These are phyloP conservation scores for Sturmia bella DNA, from an alignment of 2,888 invertebrate genomes.

Conservation along the genomic window DNA sequence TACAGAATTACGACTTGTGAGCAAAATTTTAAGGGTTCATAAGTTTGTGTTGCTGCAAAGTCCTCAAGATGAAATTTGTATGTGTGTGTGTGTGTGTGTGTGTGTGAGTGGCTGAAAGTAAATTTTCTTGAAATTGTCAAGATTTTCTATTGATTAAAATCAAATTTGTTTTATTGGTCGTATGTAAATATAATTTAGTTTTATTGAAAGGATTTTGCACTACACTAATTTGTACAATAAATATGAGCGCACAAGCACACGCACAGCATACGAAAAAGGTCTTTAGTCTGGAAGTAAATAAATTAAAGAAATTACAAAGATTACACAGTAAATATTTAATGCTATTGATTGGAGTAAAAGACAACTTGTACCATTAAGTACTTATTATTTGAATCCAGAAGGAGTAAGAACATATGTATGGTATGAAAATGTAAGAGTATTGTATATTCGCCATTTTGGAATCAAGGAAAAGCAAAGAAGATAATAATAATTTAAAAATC, in stretches of 20 bases:
- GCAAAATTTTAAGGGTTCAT: constrained; percentile 5
- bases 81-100: not conserved
- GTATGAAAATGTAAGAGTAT: too few species aligned
- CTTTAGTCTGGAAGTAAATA: constrained; percentile 35
- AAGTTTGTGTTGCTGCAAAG: not conserved
- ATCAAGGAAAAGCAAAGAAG: not conserved
- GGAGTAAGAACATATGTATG: constrained; percentile 2
- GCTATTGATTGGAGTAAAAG: constrained; percentile 36
- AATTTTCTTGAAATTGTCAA: constrained; percentile 56
- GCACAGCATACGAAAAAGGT: constrained; percentile 14
- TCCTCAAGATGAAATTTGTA: constrained; percentile 5
- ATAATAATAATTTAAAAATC: constrained; percentile 39
- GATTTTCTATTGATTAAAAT: constrained; percentile 75
- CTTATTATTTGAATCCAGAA: too few species aligned
- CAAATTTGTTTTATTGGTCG: constrained; percentile 80
- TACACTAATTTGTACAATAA: constrained; percentile 56
- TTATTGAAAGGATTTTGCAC: constrained; percentile 60
- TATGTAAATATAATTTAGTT: constrained; percentile 76
- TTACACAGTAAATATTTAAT: constrained; percentile 62
- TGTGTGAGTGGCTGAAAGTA: constrained; percentile 24
- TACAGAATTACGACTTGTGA: constrained; percentile 32
- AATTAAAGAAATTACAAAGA: constrained; percentile 56
- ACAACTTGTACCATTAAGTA: constrained; percentile 25
- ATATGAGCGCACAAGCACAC: constrained; percentile 24
- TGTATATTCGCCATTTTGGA: too few species aligned